Evolutionary conservation across 1,140 invertebrate genomes (phyloP).

Genomic region (Tenebrio molitor): DNA sequence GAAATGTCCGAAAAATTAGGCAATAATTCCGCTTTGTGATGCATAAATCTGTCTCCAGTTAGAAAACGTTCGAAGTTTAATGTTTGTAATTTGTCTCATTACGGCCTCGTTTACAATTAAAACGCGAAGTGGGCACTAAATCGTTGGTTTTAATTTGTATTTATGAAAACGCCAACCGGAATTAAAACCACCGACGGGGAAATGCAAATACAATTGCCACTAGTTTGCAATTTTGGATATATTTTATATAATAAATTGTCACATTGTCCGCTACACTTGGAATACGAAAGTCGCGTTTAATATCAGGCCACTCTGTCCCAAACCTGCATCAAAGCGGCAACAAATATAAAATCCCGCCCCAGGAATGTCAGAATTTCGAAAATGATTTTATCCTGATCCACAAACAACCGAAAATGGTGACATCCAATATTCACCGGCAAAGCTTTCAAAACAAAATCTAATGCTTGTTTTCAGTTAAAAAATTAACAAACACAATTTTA

Average conservation of each 20-base stretch:
- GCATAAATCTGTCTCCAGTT: constrained; percentile 41
- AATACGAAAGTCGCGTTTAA: constrained; percentile 43
- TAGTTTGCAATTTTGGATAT: constrained; percentile 49
- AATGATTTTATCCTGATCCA: no score
- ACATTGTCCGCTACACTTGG: constrained; percentile 11
- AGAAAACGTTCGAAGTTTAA: constrained; percentile 22
- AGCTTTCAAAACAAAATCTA: no score
- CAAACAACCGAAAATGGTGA: no score
- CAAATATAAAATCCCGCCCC: no score
- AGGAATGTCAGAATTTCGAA: no score
- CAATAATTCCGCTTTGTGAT: constrained; percentile 39
- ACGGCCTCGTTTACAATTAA: constrained; percentile 46
- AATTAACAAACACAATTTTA: no score
- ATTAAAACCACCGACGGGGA: constrained; percentile 46
- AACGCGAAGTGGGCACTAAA: constrained; percentile 34
- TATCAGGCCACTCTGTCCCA: not conserved
- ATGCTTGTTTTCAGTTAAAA: no score
- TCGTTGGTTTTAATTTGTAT: constrained; percentile 49
- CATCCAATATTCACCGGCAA: no score
- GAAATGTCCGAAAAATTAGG: constrained; percentile 41
- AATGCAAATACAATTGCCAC: constrained; percentile 54
- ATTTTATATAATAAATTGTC: constrained; percentile 48
- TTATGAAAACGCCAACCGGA: constrained; percentile 48
- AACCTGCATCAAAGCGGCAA: not conserved
- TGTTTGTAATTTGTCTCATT: constrained; percentile 45